Percentiles rank a stretch among this genome's conserved stretches.
Conservation (phyloP, 2,113 vertebrate species). For the Strix aluco region DNA sequence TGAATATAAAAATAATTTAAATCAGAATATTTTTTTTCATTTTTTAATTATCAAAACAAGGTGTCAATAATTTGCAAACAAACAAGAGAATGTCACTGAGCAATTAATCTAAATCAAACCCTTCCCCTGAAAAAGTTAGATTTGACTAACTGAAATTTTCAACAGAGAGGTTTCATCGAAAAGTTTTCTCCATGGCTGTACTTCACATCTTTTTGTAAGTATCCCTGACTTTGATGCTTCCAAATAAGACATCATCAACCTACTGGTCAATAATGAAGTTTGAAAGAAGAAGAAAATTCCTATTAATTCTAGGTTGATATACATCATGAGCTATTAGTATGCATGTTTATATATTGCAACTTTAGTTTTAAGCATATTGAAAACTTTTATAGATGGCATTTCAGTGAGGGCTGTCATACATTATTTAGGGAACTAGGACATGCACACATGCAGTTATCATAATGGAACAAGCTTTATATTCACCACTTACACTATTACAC, state of each 20-base stretch:
- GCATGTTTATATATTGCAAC: not conserved
- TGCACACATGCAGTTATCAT: rapidly evolving
- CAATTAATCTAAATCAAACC: not conserved
- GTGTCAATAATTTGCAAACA: not conserved
- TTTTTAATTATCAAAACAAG: not conserved
- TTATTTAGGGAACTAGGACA: not conserved
- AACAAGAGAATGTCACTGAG: not conserved
- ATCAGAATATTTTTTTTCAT: rapidly evolving
- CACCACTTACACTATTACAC: not conserved
- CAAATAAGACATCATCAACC: not conserved
- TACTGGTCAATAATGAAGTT: not conserved
- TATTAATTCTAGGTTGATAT: not conserved
- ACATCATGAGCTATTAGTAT: not conserved
- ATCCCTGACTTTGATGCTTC: not conserved
- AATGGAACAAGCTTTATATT: not conserved
- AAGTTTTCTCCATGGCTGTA: not conserved
- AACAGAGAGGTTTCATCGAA: not conserved
- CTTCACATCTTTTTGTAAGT: not conserved
- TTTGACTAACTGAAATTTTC: not conserved
- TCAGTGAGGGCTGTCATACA: not conserved
- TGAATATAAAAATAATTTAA: not conserved
- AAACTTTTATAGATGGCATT: not conserved
- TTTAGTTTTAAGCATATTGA: not conserved
- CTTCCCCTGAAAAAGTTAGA: not conserved
- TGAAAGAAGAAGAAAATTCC: not conserved